A percentile compares a stretch with the other conserved stretches of the same genome.
These are phyloP conservation scores for Amblyteles armatorius DNA, from an alignment of 2,888 invertebrate species.

Conservation along the genomic window DNA sequence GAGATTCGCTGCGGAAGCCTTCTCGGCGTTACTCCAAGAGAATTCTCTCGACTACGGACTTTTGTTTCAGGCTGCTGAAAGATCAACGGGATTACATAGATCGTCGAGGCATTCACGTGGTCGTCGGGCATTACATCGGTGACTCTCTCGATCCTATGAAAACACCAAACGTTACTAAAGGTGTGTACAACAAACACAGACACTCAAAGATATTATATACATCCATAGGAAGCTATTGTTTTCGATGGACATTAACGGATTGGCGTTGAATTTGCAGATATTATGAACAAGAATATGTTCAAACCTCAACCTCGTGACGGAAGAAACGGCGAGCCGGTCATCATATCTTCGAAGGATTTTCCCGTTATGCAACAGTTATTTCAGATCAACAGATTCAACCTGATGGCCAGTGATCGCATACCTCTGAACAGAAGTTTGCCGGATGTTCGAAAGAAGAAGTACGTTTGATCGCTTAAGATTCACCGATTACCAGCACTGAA, in stretches of 20 bases:
- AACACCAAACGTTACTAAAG: constrained; percentile 90
- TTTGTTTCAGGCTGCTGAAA: constrained; percentile 85
- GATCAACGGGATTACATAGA: constrained; percentile 90
- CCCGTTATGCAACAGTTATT: constrained; percentile 92
- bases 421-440: constrained; percentile 93
- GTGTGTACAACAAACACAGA: constrained; percentile 81
- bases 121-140: constrained; percentile 96
- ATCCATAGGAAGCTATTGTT: background rate
- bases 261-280: constrained; percentile 85
- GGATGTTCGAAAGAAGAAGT: constrained; percentile 94
- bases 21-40: constrained; percentile 22
- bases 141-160: constrained; percentile 87
- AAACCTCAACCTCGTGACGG: constrained; percentile 91
- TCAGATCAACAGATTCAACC: constrained; percentile 94
- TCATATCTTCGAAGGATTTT: constrained; percentile 90
- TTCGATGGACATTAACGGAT: background rate
- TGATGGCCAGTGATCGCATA: constrained; percentile 95
- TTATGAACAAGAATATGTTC: constrained; percentile 92
- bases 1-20: constrained; percentile 10
- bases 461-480: constrained; percentile 70
- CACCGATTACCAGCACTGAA: background rate
- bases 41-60: constrained; percentile 19
- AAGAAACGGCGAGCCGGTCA: constrained; percentile 92
- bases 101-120: constrained; percentile 91
- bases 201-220: background rate